Evolutionary conservation across 2,113 vertebrate species (phyloP).

Genomic region (Rhinoderma darwinii): DNA sequence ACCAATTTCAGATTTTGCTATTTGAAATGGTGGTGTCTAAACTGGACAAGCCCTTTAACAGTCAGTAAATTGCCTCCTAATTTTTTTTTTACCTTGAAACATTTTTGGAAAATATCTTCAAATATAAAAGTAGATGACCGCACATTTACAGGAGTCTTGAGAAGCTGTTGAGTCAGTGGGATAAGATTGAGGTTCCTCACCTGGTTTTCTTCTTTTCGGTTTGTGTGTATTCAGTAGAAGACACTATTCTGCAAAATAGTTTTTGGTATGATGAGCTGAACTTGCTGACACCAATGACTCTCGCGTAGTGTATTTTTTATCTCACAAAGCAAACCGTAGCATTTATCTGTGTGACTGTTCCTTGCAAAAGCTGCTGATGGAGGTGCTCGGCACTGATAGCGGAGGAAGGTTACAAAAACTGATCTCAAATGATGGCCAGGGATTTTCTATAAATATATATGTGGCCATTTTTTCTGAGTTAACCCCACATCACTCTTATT

Average conservation of each 20-base stretch:
- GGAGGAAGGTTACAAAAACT: constrained; percentile 50
- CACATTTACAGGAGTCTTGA: background rate
- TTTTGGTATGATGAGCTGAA: constrained; percentile 15
- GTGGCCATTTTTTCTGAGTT: background rate
- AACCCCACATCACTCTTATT: background rate
- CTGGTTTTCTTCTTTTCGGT: background rate
- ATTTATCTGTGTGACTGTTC: constrained; percentile 55
- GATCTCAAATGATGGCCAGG: background rate
- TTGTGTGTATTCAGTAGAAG: constrained; percentile 5
- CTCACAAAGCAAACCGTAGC: constrained; percentile 44
- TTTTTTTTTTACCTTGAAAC: background rate
- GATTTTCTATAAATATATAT: background rate
- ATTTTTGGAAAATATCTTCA: background rate
- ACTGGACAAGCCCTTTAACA: background rate
- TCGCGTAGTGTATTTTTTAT: background rate
- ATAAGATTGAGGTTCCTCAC: constrained; percentile 5
- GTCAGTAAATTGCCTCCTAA: background rate
- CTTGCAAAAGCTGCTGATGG: constrained; percentile 59
- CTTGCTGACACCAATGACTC: constrained; percentile 52
- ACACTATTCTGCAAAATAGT: constrained; percentile 59
- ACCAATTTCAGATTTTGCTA: background rate
- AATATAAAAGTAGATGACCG: background rate
- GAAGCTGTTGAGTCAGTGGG: background rate
- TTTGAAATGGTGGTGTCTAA: background rate
- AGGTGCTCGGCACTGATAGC: constrained; percentile 46